phyloP scores from a whole-genome alignment of 2,113 vertebrate species.

The Chionis minor region DNA sequence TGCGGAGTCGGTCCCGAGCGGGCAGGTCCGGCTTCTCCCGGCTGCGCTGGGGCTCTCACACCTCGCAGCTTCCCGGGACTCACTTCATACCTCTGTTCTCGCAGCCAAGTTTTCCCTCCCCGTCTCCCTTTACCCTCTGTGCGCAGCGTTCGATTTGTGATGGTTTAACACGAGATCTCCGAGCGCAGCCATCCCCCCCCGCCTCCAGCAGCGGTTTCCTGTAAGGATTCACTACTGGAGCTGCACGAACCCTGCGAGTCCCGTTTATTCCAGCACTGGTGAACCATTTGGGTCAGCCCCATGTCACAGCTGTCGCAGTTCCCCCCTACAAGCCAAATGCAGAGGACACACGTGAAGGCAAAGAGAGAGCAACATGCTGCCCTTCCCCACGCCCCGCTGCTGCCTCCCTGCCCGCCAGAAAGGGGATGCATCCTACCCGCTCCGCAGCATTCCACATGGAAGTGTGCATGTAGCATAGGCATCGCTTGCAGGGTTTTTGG shows the following conservation, averaged over 20 bases:
- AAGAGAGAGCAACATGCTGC: not conserved
- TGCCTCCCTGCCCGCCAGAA: not conserved
- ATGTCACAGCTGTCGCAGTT: accelerated
- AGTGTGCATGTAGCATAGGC: accelerated
- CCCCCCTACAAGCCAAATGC: not conserved
- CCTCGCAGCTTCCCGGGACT: too few relatives aligned
- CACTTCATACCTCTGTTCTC: too few relatives aligned
- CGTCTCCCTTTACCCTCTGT: too few relatives aligned
- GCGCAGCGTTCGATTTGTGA: too few relatives aligned
- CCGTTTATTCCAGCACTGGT: not conserved
- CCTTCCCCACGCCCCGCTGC: not conserved
- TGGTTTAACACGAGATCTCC: not conserved
- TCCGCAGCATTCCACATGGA: accelerated
- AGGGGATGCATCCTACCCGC: not conserved
- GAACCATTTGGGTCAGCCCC: not conserved
- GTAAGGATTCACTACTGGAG: not conserved
- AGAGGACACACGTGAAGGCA: not conserved
- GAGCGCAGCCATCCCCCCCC: not conserved
- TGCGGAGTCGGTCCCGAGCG: too few relatives aligned
- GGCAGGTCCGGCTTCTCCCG: too few relatives aligned
- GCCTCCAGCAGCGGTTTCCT: not conserved
- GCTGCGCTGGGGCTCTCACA: too few relatives aligned
- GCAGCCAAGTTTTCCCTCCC: too few relatives aligned
- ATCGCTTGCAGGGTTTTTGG: accelerated
- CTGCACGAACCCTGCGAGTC: not conserved